phyloP scores from a whole-genome alignment of 92 coral and sea anemone species.

The Pocillopora meandrina region DNA sequence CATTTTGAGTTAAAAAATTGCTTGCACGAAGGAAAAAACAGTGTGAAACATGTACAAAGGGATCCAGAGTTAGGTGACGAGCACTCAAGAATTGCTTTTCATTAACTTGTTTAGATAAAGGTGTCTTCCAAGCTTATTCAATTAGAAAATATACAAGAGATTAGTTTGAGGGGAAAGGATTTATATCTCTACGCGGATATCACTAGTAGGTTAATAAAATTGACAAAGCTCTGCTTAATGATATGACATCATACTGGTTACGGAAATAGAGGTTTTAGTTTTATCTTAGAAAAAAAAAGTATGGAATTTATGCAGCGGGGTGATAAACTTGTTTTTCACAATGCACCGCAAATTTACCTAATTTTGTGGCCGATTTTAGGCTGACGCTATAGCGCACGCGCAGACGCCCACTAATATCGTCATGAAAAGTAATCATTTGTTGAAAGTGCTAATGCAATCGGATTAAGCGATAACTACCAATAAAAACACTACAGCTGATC shows the following conservation, averaged over 20 bases:
- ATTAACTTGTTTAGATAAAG: conserved; percentile 28
- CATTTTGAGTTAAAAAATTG: not conserved
- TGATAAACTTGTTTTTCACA: conserved; percentile 7
- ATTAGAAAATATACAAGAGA: conserved; percentile 11
- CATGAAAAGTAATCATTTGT: not conserved
- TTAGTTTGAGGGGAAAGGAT: conserved; percentile 15
- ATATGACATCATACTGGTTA: conserved; percentile 15
- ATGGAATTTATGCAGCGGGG: not conserved
- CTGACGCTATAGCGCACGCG: conserved; percentile 21
- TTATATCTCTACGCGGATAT: conserved; percentile 19
- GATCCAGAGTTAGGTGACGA: not conserved
- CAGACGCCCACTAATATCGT: conserved; percentile 5
- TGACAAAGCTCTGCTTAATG: not conserved
- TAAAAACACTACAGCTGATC: conserved; percentile 19
- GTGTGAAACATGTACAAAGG: not conserved
- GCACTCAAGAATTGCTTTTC: conserved; percentile 21
- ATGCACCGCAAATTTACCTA: conserved; percentile 31
- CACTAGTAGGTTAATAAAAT: conserved; percentile 7
- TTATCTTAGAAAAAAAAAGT: not conserved
- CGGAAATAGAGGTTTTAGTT: not conserved
- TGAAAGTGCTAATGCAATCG: conserved; percentile 17
- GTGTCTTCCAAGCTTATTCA: conserved; percentile 27
- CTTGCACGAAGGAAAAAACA: not conserved
- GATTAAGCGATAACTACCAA: conserved; percentile 22
- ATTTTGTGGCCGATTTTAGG: conserved; percentile 16